A percentile compares a stretch with the other conserved stretches of the same genome.
Evolutionary conservation across 1,140 invertebrate genomes (phyloP).

Genomic region (Octopus sinensis): DNA sequence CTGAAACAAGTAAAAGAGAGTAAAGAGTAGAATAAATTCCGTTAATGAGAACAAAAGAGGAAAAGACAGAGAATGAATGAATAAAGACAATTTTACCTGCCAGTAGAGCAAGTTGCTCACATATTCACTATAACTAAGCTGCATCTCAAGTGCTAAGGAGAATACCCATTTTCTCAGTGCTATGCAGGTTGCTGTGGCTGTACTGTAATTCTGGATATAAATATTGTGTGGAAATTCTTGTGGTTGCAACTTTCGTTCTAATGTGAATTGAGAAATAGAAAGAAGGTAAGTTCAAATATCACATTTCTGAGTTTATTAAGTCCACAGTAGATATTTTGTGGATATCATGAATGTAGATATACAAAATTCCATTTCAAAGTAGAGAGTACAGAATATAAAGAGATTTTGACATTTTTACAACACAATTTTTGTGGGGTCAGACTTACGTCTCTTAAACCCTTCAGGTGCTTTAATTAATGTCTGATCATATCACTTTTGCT

Average conservation of each 20-base stretch:
- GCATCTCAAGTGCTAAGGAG: constrained; percentile 71
- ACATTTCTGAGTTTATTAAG: too few species aligned
- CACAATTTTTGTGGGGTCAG: too few species aligned
- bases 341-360: not conserved
- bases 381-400: too few species aligned
- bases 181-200: constrained; percentile 93
- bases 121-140: constrained; percentile 63
- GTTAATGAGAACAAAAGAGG: too few species aligned
- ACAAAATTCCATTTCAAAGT: not conserved
- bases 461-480: too few species aligned
- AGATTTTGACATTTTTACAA: too few species aligned
- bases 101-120: constrained; percentile 76
- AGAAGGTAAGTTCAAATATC: too few species aligned
- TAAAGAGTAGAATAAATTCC: too few species aligned
- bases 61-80: too few species aligned
- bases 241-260: constrained; percentile 89
- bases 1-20: too few species aligned
- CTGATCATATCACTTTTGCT: too few species aligned
- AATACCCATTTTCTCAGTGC: constrained; percentile 92
- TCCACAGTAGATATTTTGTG: not conserved
- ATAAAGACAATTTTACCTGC: constrained; percentile 59
- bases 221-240: constrained; percentile 94
- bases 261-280: constrained; percentile 29
- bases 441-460: too few species aligned
- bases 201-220: constrained; percentile 98